phyloP scores from a whole-genome alignment of 2,113 vertebrate species.

The Sprattus sprattus region DNA sequence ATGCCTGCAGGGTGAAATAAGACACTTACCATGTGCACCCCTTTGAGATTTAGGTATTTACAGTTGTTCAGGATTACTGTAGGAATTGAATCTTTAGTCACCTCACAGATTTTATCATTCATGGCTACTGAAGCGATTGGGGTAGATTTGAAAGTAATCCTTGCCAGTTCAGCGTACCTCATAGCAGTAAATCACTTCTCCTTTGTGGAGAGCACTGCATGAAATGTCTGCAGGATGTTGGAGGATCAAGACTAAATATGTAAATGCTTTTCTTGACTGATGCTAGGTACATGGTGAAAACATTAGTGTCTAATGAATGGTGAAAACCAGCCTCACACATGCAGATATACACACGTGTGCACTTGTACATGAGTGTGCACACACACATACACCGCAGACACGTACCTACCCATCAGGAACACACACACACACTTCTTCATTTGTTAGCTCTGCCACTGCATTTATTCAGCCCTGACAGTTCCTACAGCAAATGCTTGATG shows the following conservation, averaged over 20 bases:
- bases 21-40: background rate
- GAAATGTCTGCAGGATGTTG: background rate
- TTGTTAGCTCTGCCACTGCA: background rate
- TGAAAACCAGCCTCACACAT: background rate
- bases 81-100: background rate
- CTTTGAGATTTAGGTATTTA: background rate
- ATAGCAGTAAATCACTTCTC: background rate
- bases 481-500: background rate
- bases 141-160: background rate
- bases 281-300: background rate
- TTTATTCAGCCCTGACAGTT: background rate
- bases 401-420: too few relatives aligned
- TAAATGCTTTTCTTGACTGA: background rate
- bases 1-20: background rate
- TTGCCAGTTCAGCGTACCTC: background rate
- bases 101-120: conserved; percentile 4
- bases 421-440: background rate
- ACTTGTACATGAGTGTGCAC: background rate
- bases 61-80: background rate
- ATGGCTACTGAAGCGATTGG: background rate
- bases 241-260: background rate
- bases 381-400: background rate
- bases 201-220: background rate
- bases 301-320: background rate
- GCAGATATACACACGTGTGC: background rate